Conservation (phyloP, 2,888 invertebrate genomes). For the Apocheima hispidaria region DNA sequence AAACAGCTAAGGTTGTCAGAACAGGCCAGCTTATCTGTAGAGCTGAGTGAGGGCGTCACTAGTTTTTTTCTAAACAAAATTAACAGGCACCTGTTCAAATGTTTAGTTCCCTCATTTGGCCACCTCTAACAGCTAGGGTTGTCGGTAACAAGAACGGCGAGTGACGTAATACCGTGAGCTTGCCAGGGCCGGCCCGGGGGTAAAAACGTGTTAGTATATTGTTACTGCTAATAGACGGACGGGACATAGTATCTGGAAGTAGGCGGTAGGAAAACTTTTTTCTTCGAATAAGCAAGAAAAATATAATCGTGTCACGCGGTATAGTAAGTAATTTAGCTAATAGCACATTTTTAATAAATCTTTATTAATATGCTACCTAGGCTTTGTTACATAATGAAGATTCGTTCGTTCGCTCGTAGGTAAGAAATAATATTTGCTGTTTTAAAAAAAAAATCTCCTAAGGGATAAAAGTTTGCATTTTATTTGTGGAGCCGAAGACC, state of each 20-base stretch:
- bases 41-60: background rate
- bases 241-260: conserved; percentile 16
- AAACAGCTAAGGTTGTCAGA: conserved; percentile 32
- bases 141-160: conserved; percentile 30
- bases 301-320: too few species aligned
- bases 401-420: too few species aligned
- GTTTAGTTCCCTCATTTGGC: conserved; percentile 3
- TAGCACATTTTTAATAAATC: too few species aligned
- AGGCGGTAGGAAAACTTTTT: conserved; percentile 8
- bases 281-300: too few species aligned
- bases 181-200: conserved; percentile 39
- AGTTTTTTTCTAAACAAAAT: background rate
- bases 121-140: conserved; percentile 21
- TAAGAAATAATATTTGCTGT: too few species aligned
- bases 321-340: too few species aligned
- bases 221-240: conserved; percentile 58
- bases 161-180: conserved; percentile 46
- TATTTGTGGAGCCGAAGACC: too few species aligned
- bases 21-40: background rate
- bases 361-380: too few species aligned
- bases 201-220: conserved; percentile 59
- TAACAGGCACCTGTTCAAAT: background rate
- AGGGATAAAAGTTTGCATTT: too few species aligned
- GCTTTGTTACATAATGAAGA: too few species aligned
- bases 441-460: too few species aligned